phyloP scores from a whole-genome alignment of 30 jellyfish, hydroid and myxozoan species.

The Nemopilema nomurai region DNA sequence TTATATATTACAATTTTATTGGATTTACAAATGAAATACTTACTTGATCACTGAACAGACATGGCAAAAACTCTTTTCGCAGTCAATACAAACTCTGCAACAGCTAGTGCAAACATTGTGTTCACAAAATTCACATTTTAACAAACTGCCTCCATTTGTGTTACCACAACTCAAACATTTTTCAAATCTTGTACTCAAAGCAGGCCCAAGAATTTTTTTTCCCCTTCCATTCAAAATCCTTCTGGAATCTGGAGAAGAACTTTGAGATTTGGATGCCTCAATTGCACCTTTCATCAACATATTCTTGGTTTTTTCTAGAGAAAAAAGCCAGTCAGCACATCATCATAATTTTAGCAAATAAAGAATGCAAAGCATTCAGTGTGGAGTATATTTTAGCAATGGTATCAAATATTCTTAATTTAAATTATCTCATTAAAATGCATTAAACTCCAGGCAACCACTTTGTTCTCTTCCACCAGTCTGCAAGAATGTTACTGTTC shows the following conservation, averaged over 20 bases:
- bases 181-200: constrained; percentile 45
- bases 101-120: constrained; percentile 64
- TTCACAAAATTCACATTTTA: constrained; percentile 69
- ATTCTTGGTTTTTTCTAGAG: constrained; percentile 66
- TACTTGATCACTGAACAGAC: constrained; percentile 80
- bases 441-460: too few species aligned
- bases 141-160: not conserved
- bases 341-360: too few species aligned
- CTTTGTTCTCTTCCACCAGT: too few species aligned
- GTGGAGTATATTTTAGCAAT: too few species aligned
- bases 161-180: constrained; percentile 56
- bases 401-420: too few species aligned
- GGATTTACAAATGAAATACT: constrained; percentile 12
- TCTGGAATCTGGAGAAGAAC: not conserved
- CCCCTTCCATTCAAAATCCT: constrained; percentile 42
- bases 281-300: constrained; percentile 74
- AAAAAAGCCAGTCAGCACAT: not conserved
- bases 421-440: too few species aligned
- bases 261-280: constrained; percentile 61
- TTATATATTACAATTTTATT: not conserved
- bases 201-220: constrained; percentile 87
- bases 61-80: constrained; percentile 76
- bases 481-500: too few species aligned
- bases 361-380: too few species aligned
- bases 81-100: constrained; percentile 55